phyloP scores from a whole-genome alignment of 2,113 vertebrate genomes.

The Perognathus longimembris region DNA sequence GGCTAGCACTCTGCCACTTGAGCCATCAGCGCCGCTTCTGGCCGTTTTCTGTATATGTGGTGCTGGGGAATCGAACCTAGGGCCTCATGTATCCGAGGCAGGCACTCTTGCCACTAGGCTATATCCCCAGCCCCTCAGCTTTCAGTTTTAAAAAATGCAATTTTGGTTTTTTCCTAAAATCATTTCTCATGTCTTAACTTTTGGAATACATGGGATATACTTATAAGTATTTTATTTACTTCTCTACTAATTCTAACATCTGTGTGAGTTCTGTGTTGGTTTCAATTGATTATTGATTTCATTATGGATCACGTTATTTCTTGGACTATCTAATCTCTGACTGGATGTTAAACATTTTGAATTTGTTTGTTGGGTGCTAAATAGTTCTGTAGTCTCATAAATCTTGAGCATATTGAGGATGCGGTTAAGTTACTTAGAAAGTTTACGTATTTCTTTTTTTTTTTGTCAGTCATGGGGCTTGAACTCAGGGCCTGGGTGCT shows the following conservation, averaged over 20 bases:
- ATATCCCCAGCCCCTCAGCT: no score
- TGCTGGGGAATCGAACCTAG: no score
- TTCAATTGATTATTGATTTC: slow-evolving; percentile 6
- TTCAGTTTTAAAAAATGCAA: slow-evolving; percentile 33
- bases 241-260: slow-evolving; percentile 28
- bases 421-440: slow-evolving; percentile 5
- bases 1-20: no score
- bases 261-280: not conserved
- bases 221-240: slow-evolving; percentile 5
- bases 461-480: no score
- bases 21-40: no score
- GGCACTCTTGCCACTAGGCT: no score
- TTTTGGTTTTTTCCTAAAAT: slow-evolving; percentile 10
- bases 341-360: not conserved
- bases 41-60: no score
- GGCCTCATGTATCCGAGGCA: no score
- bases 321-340: slow-evolving; percentile 30
- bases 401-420: slow-evolving; percentile 16
- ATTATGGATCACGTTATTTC: slow-evolving; percentile 16
- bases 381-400: not conserved
- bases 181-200: slow-evolving; percentile 20
- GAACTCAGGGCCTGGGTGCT: no score
- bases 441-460: no score
- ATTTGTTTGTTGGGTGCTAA: not conserved
- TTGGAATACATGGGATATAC: not conserved